These are phyloP conservation scores for Leptopilina boulardi DNA, from an alignment of 1,140 invertebrate species.

Conservation along the genomic window DNA sequence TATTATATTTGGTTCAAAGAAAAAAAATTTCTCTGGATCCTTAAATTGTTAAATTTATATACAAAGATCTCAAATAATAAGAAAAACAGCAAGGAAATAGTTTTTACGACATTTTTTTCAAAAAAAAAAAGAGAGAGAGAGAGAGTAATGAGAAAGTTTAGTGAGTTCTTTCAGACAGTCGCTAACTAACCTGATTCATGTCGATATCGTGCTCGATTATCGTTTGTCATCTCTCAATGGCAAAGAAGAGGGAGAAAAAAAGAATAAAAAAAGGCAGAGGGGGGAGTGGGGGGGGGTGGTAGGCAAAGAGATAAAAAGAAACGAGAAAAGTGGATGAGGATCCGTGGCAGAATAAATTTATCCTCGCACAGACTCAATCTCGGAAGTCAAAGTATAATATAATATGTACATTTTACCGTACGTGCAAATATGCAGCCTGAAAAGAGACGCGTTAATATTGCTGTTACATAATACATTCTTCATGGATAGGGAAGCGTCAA, in stretches of 20 bases:
- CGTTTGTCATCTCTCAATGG: not conserved
- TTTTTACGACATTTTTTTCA: not conserved
- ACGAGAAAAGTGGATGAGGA: not conserved
- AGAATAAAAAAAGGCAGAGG: not conserved
- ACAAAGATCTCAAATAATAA: no score
- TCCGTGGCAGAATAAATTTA: conserved; percentile 23
- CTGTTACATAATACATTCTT: conserved; percentile 26
- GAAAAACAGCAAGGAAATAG: not conserved
- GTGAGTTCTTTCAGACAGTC: conserved; percentile 8
- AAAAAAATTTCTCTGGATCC: no score
- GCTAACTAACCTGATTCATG: conserved; percentile 21
- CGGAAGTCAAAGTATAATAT: conserved; percentile 15
- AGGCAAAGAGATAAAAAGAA: conserved; percentile 20
- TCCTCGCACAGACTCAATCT: conserved; percentile 8
- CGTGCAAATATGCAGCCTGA: conserved; percentile 11
- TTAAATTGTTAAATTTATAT: no score
- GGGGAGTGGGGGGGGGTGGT: no score
- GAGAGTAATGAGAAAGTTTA: not conserved
- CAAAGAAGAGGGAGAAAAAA: not conserved
- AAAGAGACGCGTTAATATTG: conserved; percentile 29
- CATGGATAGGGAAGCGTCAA: not conserved
- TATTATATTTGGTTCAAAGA: no score
- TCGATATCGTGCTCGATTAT: conserved; percentile 29
- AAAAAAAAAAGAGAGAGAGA: no score
- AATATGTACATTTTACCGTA: not conserved